These are phyloP conservation scores for Nibea albiflora DNA, from an alignment of 2,113 vertebrate species.

Conservation along the genomic window DNA sequence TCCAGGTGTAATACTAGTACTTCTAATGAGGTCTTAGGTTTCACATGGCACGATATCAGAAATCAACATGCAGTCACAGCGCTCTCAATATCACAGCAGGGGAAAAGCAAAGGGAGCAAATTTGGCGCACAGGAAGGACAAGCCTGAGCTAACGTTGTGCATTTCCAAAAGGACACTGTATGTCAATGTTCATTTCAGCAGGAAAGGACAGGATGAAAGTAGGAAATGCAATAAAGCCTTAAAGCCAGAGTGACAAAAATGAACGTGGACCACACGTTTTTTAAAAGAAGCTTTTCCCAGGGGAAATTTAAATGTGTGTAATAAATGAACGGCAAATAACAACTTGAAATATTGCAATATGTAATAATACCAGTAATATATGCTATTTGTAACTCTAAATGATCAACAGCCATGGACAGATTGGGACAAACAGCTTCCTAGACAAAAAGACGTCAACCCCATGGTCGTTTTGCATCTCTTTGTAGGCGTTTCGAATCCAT, in stretches of 20 bases:
- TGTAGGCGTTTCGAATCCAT: not conserved
- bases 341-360: not conserved
- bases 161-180: conserved; percentile 2
- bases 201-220: not conserved
- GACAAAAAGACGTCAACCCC: not conserved
- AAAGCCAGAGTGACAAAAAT: too few species aligned
- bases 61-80: conserved; percentile 53
- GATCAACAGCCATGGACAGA: not conserved
- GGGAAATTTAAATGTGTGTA: not conserved
- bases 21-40: conserved; percentile 77
- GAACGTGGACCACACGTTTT: too few species aligned
- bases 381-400: too few species aligned
- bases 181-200: conserved; percentile 3
- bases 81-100: conserved; percentile 28
- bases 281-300: not conserved
- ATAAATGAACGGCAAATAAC: not conserved
- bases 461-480: not conserved
- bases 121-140: conserved; percentile 35
- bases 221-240: conserved; percentile 26
- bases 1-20: conserved; percentile 71
- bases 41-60: conserved; percentile 72
- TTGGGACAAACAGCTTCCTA: not conserved
- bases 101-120: conserved; percentile 21
- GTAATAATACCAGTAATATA: not conserved
- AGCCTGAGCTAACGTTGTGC: not conserved